A percentile compares a stretch with the other conserved stretches of the same genome.
Conservation (phyloP, 2,888 invertebrate genomes). For the Eupithecia exiguata region DNA sequence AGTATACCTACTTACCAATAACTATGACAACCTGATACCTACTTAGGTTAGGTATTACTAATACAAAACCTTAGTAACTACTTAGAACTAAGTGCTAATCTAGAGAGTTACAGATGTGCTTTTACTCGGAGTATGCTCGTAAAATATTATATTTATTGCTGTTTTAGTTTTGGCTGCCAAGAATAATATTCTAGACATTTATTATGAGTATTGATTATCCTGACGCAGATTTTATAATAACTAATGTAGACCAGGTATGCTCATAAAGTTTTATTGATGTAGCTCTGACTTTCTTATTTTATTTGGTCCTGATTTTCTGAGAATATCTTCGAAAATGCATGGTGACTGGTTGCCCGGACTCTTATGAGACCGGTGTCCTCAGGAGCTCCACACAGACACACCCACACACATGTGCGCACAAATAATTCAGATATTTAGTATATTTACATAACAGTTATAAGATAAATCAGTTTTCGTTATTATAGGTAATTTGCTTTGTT, state of each 20-base stretch:
- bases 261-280: not conserved
- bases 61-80: not conserved
- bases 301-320: not conserved
- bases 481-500: too few species aligned
- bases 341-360: too few species aligned
- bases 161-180: conserved; percentile 2
- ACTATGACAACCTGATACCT: not conserved
- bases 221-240: not conserved
- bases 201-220: not conserved
- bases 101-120: not conserved
- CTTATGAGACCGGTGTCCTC: too few species aligned
- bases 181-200: conserved; percentile 13
- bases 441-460: too few species aligned
- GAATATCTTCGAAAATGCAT: too few species aligned
- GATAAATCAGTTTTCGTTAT: too few species aligned
- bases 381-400: too few species aligned
- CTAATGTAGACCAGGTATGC: not conserved
- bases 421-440: too few species aligned
- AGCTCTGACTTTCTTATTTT: not conserved
- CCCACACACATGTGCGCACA: too few species aligned
- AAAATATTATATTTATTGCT: conserved; percentile 11
- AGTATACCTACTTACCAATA: too few species aligned
- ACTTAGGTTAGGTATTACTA: not conserved
- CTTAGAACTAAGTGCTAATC: conserved; percentile 3
- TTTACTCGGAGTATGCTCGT: conserved; percentile 1